These are phyloP conservation scores for Eurois occulta DNA, from an alignment of 2,888 invertebrate species.

Conservation along the genomic window DNA sequence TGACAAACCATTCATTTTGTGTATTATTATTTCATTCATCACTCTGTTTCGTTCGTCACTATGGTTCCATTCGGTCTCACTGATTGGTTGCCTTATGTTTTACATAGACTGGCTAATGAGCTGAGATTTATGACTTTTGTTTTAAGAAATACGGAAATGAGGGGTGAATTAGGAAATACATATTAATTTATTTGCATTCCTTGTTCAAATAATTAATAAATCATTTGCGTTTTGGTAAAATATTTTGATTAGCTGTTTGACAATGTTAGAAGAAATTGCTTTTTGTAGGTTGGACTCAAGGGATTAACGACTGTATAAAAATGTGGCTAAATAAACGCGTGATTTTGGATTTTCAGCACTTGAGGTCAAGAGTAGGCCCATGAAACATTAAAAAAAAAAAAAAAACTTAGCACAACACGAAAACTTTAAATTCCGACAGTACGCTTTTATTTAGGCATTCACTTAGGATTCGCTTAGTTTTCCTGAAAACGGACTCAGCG, in stretches of 20 bases:
- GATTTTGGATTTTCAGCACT: background rate
- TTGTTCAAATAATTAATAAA: background rate
- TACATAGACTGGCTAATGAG: background rate
- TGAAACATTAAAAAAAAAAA: too few relatives aligned
- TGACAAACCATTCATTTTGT: background rate
- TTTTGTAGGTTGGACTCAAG: background rate
- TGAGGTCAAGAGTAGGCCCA: too few relatives aligned
- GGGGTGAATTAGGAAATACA: background rate
- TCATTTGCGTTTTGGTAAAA: background rate
- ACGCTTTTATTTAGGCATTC: too few relatives aligned
- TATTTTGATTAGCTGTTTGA: background rate
- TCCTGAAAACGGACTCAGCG: background rate
- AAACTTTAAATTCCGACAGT: too few relatives aligned
- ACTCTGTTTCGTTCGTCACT: background rate
- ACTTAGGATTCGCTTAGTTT: background rate
- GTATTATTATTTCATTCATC: background rate
- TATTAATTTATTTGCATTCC: background rate
- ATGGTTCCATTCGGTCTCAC: background rate
- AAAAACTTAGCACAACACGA: too few relatives aligned
- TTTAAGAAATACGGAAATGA: slow-evolving; percentile 12
- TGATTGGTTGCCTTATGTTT: background rate
- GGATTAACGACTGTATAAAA: background rate
- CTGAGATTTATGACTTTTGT: slow-evolving; percentile 10
- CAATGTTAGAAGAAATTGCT: background rate
- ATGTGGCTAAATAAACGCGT: background rate